These are phyloP conservation scores for Calephelis nemesis DNA, from an alignment of 1,140 invertebrate species.

Conservation along the genomic window DNA sequence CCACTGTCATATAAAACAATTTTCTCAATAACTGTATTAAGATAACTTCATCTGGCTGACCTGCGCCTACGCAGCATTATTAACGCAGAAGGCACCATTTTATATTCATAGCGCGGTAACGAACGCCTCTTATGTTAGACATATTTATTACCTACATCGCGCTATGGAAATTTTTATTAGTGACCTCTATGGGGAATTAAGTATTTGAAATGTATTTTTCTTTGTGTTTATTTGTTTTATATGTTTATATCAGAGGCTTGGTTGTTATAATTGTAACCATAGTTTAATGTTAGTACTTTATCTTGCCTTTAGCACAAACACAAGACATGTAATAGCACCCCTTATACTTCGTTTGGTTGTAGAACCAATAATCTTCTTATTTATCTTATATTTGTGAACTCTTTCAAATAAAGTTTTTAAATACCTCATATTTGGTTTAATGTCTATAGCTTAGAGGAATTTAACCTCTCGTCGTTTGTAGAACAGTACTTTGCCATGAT, in stretches of 20 bases:
- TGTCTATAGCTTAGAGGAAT: no score
- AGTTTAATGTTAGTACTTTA: no score
- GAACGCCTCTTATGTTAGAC: constrained; percentile 39
- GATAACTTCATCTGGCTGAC: constrained; percentile 23
- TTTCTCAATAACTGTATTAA: constrained; percentile 20
- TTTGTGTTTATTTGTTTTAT: constrained; percentile 25
- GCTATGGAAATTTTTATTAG: constrained; percentile 35
- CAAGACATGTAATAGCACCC: no score
- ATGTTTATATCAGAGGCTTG: background rate
- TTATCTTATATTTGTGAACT: no score
- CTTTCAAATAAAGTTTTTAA: no score
- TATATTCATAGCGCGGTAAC: constrained; percentile 39
- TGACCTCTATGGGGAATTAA: constrained; percentile 24
- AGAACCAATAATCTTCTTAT: no score
- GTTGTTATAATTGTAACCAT: no score
- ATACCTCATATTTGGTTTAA: no score
- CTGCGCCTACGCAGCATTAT: constrained; percentile 35
- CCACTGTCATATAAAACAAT: constrained; percentile 17
- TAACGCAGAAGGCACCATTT: constrained; percentile 37
- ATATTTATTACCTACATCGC: constrained; percentile 33
- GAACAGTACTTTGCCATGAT: no score
- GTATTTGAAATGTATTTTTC: constrained; percentile 21
- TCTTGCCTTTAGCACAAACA: no score
- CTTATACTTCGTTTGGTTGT: no score
- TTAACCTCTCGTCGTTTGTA: no score